These are phyloP conservation scores for Allolobophora icterica DNA, from an alignment of 2,888 invertebrate species.

Conservation along the genomic window DNA sequence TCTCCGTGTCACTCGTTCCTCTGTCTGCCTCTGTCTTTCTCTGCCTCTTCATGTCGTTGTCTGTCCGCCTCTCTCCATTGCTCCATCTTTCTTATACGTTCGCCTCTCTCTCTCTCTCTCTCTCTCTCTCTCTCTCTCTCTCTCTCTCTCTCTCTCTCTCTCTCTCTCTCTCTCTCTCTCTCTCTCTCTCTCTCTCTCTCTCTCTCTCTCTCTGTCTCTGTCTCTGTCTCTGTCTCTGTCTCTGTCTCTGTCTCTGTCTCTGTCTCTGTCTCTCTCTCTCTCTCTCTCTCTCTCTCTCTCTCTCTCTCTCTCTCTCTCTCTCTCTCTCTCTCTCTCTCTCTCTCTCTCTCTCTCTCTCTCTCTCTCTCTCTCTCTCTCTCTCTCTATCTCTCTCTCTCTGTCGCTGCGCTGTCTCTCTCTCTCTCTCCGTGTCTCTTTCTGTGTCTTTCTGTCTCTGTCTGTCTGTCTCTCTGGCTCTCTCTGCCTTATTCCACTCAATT, in stretches of 20 bases:
- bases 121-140: background rate
- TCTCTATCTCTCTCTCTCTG: no score
- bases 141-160: background rate
- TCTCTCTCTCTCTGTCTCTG: background rate
- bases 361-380: no score
- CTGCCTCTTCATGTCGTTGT: no score
- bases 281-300: background rate
- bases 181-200: background rate
- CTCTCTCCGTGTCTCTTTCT: no score
- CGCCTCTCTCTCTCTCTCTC: background rate
- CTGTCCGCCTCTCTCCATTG: no score
- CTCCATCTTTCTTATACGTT: no score
- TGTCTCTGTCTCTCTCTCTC: background rate
- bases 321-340: background rate
- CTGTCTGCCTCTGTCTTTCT: no score
- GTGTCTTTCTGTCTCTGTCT: background rate
- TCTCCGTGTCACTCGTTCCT: background rate
- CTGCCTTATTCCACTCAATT: no score
- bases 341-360: no score
- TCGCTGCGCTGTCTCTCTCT: no score
- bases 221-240: background rate
- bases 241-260: background rate
- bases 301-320: background rate
- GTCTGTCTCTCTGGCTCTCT: background rate
- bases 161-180: background rate